phyloP scores from a whole-genome alignment of 1,140 invertebrate genomes.

The Brachionus angularis region DNA sequence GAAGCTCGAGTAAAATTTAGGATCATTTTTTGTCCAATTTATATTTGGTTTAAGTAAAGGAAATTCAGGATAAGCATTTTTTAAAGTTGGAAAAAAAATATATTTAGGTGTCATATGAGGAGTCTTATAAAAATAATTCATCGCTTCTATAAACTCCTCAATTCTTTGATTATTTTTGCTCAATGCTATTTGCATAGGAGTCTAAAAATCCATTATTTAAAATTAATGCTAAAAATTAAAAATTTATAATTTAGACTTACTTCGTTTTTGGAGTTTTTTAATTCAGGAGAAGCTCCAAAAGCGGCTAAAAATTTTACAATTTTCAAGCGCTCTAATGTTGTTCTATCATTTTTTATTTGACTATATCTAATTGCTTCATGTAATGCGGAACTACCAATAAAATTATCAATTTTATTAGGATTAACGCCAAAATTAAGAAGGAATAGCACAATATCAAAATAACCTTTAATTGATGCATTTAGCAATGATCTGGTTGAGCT shows the following conservation, averaged over 20 bases:
- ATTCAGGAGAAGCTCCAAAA: conserved; percentile 18
- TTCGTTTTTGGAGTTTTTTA: not conserved
- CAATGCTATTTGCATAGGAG: conserved; percentile 2
- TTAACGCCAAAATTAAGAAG: conserved; percentile 52
- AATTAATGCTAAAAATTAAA: not conserved
- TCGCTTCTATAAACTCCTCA: not conserved
- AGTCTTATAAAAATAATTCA: not conserved
- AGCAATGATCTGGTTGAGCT: conserved; percentile 49
- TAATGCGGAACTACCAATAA: conserved; percentile 48
- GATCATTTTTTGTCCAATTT: conserved; percentile 49
- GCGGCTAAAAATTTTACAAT: conserved; percentile 5
- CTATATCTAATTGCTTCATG: conserved; percentile 51
- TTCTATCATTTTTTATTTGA: not conserved
- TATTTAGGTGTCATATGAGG: not conserved
- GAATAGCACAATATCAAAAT: conserved; percentile 49
- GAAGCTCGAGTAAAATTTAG: conserved; percentile 47
- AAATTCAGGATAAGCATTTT: conserved; percentile 47
- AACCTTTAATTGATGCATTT: conserved; percentile 49
- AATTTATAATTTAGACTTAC: not conserved
- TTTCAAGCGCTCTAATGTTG: not conserved
- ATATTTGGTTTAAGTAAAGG: conserved; percentile 46
- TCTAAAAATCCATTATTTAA: conserved; percentile 3
- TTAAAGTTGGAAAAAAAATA: not conserved
- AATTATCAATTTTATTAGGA: conserved; percentile 48
- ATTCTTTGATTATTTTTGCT: not conserved